These are phyloP conservation scores for Heliconius sara DNA, from an alignment of 2,888 invertebrate genomes.

Conservation along the genomic window DNA sequence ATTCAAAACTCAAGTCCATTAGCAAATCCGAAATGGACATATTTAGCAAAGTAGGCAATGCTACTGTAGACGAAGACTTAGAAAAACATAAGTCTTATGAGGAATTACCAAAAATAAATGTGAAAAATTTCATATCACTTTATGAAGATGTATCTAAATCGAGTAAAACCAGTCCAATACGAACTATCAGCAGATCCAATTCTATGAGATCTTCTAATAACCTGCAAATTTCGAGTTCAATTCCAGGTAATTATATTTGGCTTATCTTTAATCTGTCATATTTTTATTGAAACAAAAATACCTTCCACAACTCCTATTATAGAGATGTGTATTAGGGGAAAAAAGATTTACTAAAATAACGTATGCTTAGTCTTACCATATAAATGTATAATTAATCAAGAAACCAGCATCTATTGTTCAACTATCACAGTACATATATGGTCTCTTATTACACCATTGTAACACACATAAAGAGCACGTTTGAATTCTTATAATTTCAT, in stretches of 20 bases:
- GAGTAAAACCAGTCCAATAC: slow-evolving; percentile 47
- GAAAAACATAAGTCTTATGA: slow-evolving; percentile 77
- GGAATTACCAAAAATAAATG: slow-evolving; percentile 75
- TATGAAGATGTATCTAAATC: slow-evolving; percentile 74
- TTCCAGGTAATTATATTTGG: slow-evolving; percentile 59
- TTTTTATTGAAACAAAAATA: neutral
- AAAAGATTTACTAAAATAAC: too few relatives aligned
- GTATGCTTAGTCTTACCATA: too few relatives aligned
- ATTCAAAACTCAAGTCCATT: slow-evolving; percentile 62
- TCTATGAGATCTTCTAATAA: slow-evolving; percentile 57
- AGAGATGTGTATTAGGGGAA: too few relatives aligned
- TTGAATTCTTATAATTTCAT: neutral
- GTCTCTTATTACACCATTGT: neutral
- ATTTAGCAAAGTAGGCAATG: slow-evolving; percentile 67
- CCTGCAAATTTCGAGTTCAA: slow-evolving; percentile 61
- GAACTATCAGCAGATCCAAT: slow-evolving; percentile 49
- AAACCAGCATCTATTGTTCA: too few relatives aligned
- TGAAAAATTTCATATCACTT: slow-evolving; percentile 74
- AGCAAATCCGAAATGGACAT: slow-evolving; percentile 81
- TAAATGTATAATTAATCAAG: too few relatives aligned
- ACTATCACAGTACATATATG: too few relatives aligned
- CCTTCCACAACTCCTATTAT: too few relatives aligned
- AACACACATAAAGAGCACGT: neutral
- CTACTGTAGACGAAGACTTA: slow-evolving; percentile 59
- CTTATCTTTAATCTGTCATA: neutral